Evolutionary conservation across 2,797 vertebrate genomes (phyloP), one percentile per base, ranked within the genome.

Genomic region (Emydoidea blandingii): DNA sequence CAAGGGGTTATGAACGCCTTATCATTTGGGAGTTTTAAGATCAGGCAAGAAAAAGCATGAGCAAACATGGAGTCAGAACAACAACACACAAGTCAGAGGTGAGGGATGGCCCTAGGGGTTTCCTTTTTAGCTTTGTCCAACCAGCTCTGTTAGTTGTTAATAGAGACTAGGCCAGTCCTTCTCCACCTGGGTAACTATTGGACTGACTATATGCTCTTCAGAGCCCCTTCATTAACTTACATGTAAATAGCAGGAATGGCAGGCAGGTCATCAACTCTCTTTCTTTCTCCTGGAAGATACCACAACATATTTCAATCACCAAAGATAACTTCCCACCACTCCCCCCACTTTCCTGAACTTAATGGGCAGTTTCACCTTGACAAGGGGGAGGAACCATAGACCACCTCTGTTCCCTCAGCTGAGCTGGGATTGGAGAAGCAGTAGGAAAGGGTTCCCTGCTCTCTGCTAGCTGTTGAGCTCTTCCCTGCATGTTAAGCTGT

Each of bases 181-280:
- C 59, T 41, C 31, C 54, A 29, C 31, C 41, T 57, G 8, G 1
- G 0, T 41, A 78, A 0, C 0, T 31, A 34, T 49, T 79, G 29
- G 0, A 1, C 27, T 44, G 72, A 76, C 25, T 16, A 27, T 76
- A 29, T 76, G 25, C 44, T 19, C 79, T 21, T 23, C 59, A 62
- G 41, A 49, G 25, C 31, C 11, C 41, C 16, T 59, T 19, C 54
- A 34, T 18, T 44, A 44, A 27, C 54, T 31, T 41, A 59, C 14
- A 2, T 29, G 6, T 41, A 16, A 82, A 27, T 29, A 54, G 16
- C 41, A 31, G 54, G 27, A 41, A 10, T 57, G 37, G 37, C 23
- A 12, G 79, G 14, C 54, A 59, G 29, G 54, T 21, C 54, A 34
- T 34, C 44, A 34, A 31, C 21, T 59, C 81, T 21, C 54, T 54